A percentile compares a stretch with the other conserved stretches of the same genome.
These are phyloP conservation scores for Stenoptilia bipunctidactyla DNA, from an alignment of 2,888 invertebrate genomes.

Conservation along the genomic window DNA sequence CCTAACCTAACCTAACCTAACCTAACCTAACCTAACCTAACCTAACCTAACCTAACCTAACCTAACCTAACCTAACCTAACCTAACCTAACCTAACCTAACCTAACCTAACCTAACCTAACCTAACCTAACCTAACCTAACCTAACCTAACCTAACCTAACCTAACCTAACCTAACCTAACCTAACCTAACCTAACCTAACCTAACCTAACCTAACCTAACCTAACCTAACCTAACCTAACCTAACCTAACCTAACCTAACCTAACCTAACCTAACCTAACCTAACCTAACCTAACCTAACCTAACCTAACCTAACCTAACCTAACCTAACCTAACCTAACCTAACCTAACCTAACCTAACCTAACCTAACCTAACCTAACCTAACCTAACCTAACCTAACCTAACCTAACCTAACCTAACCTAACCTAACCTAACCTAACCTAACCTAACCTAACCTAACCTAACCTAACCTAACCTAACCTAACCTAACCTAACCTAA, in stretches of 20 bases:
- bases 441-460: conserved; percentile 17
- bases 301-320: conserved; percentile 16
- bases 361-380: conserved; percentile 18
- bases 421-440: conserved; percentile 20
- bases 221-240: conserved; percentile 18
- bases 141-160: conserved; percentile 19
- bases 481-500: conserved; percentile 16
- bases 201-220: conserved; percentile 19
- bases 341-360: conserved; percentile 18
- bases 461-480: conserved; percentile 15
- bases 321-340: conserved; percentile 19
- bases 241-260: conserved; percentile 20
- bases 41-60: conserved; percentile 23
- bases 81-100: conserved; percentile 22
- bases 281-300: conserved; percentile 19
- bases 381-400: conserved; percentile 18
- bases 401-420: conserved; percentile 18
- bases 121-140: conserved; percentile 21
- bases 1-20: conserved; percentile 18
- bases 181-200: conserved; percentile 19
- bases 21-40: conserved; percentile 20
- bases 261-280: conserved; percentile 24
- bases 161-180: conserved; percentile 19
- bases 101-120: conserved; percentile 21
- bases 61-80: conserved; percentile 23